Base-by-base conservation (phyloP, 1,140 invertebrate genomes). In the Callitettix versicolor region DNA sequence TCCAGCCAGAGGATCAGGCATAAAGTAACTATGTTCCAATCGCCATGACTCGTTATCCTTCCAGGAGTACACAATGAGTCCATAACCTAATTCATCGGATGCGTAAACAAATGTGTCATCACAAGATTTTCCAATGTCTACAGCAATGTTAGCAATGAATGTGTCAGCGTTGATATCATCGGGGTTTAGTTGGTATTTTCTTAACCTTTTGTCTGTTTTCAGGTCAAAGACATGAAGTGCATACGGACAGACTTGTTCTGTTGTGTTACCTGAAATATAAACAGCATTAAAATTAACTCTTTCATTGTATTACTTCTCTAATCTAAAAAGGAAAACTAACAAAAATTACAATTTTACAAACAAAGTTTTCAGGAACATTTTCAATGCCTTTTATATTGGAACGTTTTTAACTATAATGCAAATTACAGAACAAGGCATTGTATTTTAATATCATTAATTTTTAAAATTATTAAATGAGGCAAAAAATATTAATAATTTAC, bases 71-170 rank as follows among this genome's bases (percentile, higher is more conserved):
- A 80, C 78, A 33, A 90, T 82, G 1, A 90, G 65, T 1, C 85
- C 86, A 61, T 88, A 88, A 14, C 85, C 85, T 1, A 88, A 68
- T 66, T 88, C 86, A 63, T 90, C 86, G 0, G 85, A 85, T 67
- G 88, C 80, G 61, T 90, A 90, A 1, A 85, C 85, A 62, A 78
- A 85, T 0, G 81, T 79, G 63, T 90, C 85, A 0, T 88, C 80
- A 63, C 86, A 89, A 34, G 71, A 78, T 59, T 76, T 74, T 41
- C 85, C 85, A 50, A 86, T 72, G 58, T 90, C 86, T 0, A 89
- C 75, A 1, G 82, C 85, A 48, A 88, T 87, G 60, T 88, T 90
- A 11, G 86, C 85, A 26, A 88, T 87, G 65, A 88, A 88, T 0
- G 86, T 87, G 18, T 81, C 77, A 44, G 78, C 69, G 58, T 86